Evolutionary conservation across 2,113 vertebrate genomes (phyloP).

Genomic region (Brachyhypopomus occidentalis): DNA sequence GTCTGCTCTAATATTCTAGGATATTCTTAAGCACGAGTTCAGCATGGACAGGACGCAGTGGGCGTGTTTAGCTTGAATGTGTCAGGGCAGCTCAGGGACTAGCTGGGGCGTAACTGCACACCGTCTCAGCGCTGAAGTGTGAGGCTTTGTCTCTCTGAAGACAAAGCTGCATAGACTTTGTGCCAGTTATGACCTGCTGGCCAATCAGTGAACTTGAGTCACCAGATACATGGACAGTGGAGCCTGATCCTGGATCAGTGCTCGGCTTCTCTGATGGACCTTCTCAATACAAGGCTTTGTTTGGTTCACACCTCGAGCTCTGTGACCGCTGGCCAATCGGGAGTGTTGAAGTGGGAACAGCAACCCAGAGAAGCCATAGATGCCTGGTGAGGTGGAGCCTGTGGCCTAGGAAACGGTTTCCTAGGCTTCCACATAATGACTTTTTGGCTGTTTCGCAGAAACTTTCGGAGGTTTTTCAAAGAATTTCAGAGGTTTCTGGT

Average conservation of each 20-base stretch:
- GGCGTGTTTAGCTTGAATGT: too few species aligned
- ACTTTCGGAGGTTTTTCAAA: neutral
- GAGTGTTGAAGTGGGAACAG: neutral
- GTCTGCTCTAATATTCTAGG: too few species aligned
- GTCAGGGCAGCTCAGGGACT: too few species aligned
- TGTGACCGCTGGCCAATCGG: neutral
- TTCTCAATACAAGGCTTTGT: conserved; percentile 1
- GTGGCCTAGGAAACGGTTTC: neutral
- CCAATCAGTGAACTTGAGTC: neutral
- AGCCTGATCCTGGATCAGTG: neutral
- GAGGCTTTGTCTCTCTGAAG: too few species aligned
- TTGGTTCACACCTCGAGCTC: neutral
- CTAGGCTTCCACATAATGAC: neutral
- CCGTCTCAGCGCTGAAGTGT: too few species aligned
- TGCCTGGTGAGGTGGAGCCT: neutral
- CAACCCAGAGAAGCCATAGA: neutral
- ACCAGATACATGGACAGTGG: too few species aligned
- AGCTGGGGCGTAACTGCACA: too few species aligned
- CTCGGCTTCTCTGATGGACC: neutral
- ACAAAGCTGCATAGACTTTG: too few species aligned
- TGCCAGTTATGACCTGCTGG: neutral
- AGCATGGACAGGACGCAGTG: too few species aligned
- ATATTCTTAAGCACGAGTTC: too few species aligned
- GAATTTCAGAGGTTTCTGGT: neutral
- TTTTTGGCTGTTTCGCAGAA: neutral